Percentiles rank a stretch among this genome's conserved stretches.
Evolutionary conservation across 2,797 vertebrate genomes (phyloP).

Genomic region (Microcaecilia unicolor): DNA sequence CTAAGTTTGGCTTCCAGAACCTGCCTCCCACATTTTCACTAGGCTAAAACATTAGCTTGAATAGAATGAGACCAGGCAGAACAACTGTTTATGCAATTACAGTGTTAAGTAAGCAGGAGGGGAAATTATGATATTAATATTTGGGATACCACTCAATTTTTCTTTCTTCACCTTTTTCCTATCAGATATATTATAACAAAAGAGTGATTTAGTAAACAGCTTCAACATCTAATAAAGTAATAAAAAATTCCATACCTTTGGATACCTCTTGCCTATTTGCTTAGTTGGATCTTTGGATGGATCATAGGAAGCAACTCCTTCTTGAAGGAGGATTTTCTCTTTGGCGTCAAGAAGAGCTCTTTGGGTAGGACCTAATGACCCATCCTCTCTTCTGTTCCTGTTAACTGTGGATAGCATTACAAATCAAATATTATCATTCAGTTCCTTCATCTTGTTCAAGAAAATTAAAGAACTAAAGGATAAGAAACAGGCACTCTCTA

Average conservation of each 20-base stretch:
- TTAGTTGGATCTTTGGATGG: slow-evolving; percentile 22
- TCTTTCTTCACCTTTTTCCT: no score
- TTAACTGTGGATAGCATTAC: slow-evolving; percentile 22
- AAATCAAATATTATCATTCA: neutral
- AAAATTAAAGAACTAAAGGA: neutral
- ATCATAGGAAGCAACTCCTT: slow-evolving; percentile 1
- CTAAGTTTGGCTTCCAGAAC: no score
- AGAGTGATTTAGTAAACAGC: neutral
- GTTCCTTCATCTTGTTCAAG: neutral
- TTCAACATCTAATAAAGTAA: neutral
- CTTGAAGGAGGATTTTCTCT: slow-evolving; percentile 16
- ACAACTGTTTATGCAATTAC: no score
- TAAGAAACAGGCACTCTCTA: neutral
- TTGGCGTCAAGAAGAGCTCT: slow-evolving; percentile 36
- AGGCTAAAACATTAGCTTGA: no score
- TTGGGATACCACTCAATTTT: no score
- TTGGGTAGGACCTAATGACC: slow-evolving; percentile 29
- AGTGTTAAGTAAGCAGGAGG: no score
- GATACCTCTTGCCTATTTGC: slow-evolving; percentile 14
- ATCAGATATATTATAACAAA: no score
- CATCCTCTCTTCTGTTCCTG: slow-evolving; percentile 14
- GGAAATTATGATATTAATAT: no score
- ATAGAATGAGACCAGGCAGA: no score
- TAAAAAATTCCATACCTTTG: slow-evolving; percentile 36
- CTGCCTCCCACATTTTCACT: no score